phyloP scores from a whole-genome alignment of 2,797 vertebrate species.

The Gallinago nigripennis region DNA sequence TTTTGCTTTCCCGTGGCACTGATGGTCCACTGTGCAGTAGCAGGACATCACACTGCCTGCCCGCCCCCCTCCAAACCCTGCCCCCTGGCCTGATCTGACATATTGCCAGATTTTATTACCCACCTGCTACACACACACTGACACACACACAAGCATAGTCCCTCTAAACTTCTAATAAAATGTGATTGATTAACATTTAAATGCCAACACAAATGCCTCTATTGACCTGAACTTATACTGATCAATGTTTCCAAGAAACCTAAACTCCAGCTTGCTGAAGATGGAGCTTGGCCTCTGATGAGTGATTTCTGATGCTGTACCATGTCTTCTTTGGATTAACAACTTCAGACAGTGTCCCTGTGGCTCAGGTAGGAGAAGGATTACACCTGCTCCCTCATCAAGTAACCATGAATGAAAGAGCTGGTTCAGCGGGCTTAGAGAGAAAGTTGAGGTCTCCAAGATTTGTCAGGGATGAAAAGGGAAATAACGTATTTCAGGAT shows the following conservation, averaged over 20 bases:
- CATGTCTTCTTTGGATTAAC: conserved; percentile 37
- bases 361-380: not conserved
- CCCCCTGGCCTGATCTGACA: not conserved
- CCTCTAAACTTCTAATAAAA: conserved; percentile 76
- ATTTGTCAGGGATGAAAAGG: not conserved
- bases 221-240: conserved; percentile 63
- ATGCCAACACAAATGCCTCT: conserved; percentile 67
- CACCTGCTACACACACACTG: not conserved
- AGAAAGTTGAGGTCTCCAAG: not conserved
- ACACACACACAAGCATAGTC: not conserved
- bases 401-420: not conserved
- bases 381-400: not conserved
- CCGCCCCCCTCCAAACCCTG: no score
- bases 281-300: conserved; percentile 3
- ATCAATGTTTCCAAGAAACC: conserved; percentile 75
- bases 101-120: not conserved
- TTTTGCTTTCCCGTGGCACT: not conserved
- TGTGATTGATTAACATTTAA: conserved; percentile 76
- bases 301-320: conserved; percentile 37
- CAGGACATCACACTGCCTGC: not conserved
- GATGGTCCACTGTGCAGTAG: not conserved
- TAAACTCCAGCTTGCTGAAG: conserved; percentile 22
- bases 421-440: not conserved
- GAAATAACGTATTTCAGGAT: not conserved
- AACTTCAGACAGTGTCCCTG: conserved; percentile 28